phyloP scores from a whole-genome alignment of 1,140 invertebrate genomes.

The Drosophila mayri region DNA sequence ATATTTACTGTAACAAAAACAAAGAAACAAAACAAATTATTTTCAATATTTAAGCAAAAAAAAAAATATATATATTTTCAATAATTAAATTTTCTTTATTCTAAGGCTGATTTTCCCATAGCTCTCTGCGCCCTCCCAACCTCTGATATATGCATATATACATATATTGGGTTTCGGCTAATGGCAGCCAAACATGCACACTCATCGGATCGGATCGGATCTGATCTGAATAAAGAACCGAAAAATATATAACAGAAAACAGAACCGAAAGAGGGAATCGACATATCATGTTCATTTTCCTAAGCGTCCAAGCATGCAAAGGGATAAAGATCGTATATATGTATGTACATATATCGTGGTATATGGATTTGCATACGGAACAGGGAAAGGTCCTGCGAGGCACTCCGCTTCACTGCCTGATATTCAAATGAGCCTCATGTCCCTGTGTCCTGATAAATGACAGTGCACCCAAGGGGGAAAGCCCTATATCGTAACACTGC shows the following conservation, averaged over 20 bases:
- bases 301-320: constrained; percentile 71
- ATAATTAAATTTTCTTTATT: no score
- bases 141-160: constrained; percentile 5
- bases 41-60: no score
- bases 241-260: constrained; percentile 1
- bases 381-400: constrained; percentile 38
- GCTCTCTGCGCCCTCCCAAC: neutral
- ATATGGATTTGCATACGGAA: constrained; percentile 62
- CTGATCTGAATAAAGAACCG: constrained; percentile 2
- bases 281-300: constrained; percentile 78
- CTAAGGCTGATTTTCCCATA: neutral
- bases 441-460: constrained; percentile 72
- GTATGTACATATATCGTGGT: constrained; percentile 1
- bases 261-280: constrained; percentile 57
- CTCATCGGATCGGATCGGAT: constrained; percentile 40
- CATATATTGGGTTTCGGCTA: constrained; percentile 19
- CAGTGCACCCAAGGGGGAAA: constrained; percentile 16
- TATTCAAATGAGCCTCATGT: constrained; percentile 66
- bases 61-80: no score
- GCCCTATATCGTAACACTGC: constrained; percentile 17
- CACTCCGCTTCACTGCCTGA: constrained; percentile 67
- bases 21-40: no score
- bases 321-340: constrained; percentile 27
- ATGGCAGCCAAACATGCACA: constrained; percentile 66
- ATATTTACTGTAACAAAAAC: no score